phyloP scores from a whole-genome alignment of 2,797 vertebrate genomes.

The Distichodus sexfasciatus region DNA sequence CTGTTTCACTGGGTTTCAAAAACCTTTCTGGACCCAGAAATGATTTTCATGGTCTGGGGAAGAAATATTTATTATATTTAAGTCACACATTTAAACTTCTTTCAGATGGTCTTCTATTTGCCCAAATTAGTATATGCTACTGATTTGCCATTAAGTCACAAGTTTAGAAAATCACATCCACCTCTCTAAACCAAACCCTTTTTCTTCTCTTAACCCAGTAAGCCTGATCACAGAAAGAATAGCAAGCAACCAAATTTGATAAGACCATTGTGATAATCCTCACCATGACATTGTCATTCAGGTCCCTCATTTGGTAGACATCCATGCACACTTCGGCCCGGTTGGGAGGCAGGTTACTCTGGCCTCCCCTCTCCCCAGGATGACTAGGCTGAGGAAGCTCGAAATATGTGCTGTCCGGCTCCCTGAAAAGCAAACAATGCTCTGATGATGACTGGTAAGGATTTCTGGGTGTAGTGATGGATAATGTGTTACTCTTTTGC shows the following conservation, averaged over 20 bases:
- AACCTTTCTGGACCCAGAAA: neutral
- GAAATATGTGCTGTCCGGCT: conserved; percentile 96
- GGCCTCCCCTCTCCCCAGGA: conserved; percentile 60
- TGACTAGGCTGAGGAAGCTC: conserved; percentile 84
- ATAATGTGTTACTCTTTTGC: neutral
- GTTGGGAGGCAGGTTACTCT: conserved; percentile 64
- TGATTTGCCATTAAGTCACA: neutral
- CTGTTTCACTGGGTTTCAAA: no score
- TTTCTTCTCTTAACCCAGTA: neutral
- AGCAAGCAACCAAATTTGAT: neutral
- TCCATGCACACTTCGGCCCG: conserved; percentile 84
- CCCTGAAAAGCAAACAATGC: conserved; percentile 67
- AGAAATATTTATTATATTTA: no score
- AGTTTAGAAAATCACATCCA: neutral
- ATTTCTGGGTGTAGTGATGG: neutral
- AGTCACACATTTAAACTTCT: no score
- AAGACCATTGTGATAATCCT: conserved; percentile 52
- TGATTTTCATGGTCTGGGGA: neutral
- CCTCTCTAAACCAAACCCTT: neutral
- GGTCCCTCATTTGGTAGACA: conserved; percentile 88
- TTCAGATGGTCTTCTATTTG: neutral
- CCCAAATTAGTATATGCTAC: neutral
- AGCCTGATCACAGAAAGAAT: neutral
- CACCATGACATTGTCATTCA: conserved; percentile 89
- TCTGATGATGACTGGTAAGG: neutral